These are phyloP conservation scores for Siphlonurus alternatus DNA, from an alignment of 2,888 invertebrate genomes.

Conservation along the genomic window DNA sequence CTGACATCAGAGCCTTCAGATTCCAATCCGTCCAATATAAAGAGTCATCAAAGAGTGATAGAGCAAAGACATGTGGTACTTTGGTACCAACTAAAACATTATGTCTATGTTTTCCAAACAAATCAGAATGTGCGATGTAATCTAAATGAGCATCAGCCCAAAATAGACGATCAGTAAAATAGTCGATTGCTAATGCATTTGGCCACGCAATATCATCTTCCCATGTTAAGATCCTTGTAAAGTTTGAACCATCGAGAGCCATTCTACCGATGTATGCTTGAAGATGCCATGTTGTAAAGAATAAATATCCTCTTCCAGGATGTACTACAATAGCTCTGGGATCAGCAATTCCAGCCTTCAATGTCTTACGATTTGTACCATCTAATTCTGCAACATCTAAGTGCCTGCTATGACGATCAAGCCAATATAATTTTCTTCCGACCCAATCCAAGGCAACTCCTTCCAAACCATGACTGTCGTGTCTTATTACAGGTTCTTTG, in stretches of 20 bases:
- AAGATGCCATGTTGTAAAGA: slow-evolving; percentile 91
- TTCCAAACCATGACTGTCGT: slow-evolving; percentile 92
- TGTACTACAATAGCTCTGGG: slow-evolving; percentile 90
- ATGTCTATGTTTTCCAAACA: slow-evolving; percentile 68
- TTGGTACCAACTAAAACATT: slow-evolving; percentile 18
- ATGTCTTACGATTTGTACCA: slow-evolving; percentile 76
- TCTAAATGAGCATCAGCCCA: slow-evolving; percentile 98
- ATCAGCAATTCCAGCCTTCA: slow-evolving; percentile 77
- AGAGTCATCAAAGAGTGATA: slow-evolving; percentile 83
- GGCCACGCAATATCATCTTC: slow-evolving; percentile 97
- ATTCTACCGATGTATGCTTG: slow-evolving; percentile 93
- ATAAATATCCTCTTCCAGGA: slow-evolving; percentile 83
- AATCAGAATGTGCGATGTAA: slow-evolving; percentile 86
- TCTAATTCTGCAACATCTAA: slow-evolving; percentile 89
- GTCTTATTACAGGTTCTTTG: slow-evolving; percentile 71
- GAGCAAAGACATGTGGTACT: slow-evolving; percentile 92
- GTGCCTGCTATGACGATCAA: slow-evolving; percentile 88
- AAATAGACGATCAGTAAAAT: slow-evolving; percentile 85
- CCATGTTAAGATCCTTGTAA: slow-evolving; percentile 74
- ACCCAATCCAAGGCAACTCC: slow-evolving; percentile 96
- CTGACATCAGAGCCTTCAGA: slow-evolving; percentile 73
- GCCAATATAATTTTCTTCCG: slow-evolving; percentile 89
- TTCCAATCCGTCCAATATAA: slow-evolving; percentile 99
- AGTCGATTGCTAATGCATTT: slow-evolving; percentile 91
- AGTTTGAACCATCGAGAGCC: slow-evolving; percentile 92